These are phyloP conservation scores for Andrena praecox DNA, from an alignment of 2,888 invertebrate genomes.

Conservation along the genomic window DNA sequence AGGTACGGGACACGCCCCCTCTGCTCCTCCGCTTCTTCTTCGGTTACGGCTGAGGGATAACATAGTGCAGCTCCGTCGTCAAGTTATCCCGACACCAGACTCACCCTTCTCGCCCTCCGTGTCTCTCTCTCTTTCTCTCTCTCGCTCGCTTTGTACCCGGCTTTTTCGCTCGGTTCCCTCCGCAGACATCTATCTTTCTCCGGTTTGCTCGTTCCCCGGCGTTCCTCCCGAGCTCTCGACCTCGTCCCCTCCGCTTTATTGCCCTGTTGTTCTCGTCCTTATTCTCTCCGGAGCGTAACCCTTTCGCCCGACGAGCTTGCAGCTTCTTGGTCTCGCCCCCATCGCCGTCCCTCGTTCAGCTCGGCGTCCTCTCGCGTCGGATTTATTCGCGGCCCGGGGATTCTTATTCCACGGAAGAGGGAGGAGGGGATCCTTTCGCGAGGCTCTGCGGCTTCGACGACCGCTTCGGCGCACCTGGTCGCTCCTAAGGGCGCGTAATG, in stretches of 20 bases:
- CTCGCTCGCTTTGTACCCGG: constrained; percentile 39
- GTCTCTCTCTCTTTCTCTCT: constrained; percentile 22
- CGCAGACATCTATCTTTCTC: constrained; percentile 43
- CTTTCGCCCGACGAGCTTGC: constrained; percentile 58
- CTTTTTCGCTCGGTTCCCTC: constrained; percentile 42
- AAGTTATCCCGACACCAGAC: constrained; percentile 69
- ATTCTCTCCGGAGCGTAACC: constrained; percentile 54
- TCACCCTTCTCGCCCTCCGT: constrained; percentile 28
- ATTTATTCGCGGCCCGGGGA: constrained; percentile 58
- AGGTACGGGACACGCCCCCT: constrained; percentile 70
- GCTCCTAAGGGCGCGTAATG: constrained; percentile 66
- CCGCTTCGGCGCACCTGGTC: constrained; percentile 67
- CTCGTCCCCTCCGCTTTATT: constrained; percentile 73
- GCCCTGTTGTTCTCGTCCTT: constrained; percentile 73
- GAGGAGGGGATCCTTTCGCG: constrained; percentile 29
- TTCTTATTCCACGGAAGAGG: constrained; percentile 53
- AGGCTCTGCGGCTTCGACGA: constrained; percentile 24
- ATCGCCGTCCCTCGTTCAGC: constrained; percentile 26
- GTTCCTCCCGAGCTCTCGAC: constrained; percentile 6
- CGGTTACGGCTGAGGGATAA: constrained; percentile 80
- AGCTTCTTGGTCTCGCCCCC: constrained; percentile 22
- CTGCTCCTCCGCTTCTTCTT: constrained; percentile 73
- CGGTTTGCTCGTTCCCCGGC: constrained; percentile 11
- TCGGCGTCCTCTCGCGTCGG: constrained; percentile 27
- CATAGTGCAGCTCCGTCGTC: constrained; percentile 74